These are phyloP conservation scores for Prochilodus magdalenae DNA, from an alignment of 2,113 vertebrate genomes.

Conservation along the genomic window DNA sequence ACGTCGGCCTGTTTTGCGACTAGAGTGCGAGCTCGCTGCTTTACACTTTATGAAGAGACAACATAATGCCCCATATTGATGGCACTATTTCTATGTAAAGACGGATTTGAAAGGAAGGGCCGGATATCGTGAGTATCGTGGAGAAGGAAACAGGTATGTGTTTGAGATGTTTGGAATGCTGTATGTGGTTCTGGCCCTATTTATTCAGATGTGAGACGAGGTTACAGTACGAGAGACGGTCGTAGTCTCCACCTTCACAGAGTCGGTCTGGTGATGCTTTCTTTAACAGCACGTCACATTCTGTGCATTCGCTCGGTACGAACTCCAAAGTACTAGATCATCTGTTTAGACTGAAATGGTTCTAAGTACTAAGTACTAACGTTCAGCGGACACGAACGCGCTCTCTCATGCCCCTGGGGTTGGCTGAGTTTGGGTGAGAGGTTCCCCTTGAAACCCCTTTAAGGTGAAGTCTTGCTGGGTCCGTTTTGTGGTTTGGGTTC, in stretches of 20 bases:
- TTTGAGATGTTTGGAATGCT: constrained; percentile 58
- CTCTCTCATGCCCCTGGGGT: too few species aligned
- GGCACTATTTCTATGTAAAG: constrained; percentile 82
- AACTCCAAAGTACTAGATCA: too few species aligned
- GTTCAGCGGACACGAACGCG: too few species aligned
- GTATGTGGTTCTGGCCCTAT: constrained; percentile 63
- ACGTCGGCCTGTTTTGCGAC: constrained; percentile 80
- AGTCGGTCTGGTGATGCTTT: too few species aligned
- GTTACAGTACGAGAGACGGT: constrained; percentile 55
- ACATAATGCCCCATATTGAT: constrained; percentile 82
- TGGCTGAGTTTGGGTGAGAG: too few species aligned
- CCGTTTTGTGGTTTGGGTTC: too few species aligned
- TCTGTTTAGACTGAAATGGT: too few species aligned
- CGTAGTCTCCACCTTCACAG: constrained; percentile 35
- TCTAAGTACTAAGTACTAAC: too few species aligned
- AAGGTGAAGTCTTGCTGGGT: too few species aligned
- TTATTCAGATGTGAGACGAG: constrained; percentile 61
- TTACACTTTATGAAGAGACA: constrained; percentile 81
- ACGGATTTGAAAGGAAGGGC: constrained; percentile 69
- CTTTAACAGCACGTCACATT: too few species aligned
- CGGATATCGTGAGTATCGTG: constrained; percentile 68
- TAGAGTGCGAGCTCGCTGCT: constrained; percentile 79
- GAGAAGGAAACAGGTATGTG: constrained; percentile 42
- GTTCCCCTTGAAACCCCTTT: too few species aligned
- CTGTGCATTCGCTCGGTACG: too few species aligned